phyloP scores from a whole-genome alignment of 2,888 invertebrate genomes.

The Cyclophora punctaria region DNA sequence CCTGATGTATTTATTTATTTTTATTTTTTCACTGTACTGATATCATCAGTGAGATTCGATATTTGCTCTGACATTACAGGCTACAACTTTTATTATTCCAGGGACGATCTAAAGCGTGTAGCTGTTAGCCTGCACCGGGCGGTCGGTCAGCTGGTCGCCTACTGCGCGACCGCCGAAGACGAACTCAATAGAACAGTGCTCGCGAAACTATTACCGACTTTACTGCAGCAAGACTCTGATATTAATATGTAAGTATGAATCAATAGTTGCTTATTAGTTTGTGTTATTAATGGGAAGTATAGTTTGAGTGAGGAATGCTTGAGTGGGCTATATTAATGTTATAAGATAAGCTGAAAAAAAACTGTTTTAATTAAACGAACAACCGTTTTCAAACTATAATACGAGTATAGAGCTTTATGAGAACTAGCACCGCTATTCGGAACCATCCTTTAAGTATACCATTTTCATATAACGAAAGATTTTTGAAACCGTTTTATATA shows the following conservation, averaged over 20 bases:
- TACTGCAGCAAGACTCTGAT: constrained; percentile 22
- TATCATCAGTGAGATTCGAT: background rate
- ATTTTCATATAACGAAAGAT: no score
- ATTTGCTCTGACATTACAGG: background rate
- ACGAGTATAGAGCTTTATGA: no score
- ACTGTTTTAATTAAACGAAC: no score
- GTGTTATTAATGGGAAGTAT: no score
- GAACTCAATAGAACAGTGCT: constrained; percentile 85
- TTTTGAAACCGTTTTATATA: no score
- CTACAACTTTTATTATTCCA: constrained; percentile 29
- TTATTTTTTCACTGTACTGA: background rate
- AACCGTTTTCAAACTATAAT: no score
- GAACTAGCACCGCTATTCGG: no score
- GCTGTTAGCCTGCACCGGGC: constrained; percentile 79
- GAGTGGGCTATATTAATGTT: no score
- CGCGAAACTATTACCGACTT: constrained; percentile 71
- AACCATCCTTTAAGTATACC: no score
- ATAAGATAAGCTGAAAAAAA: no score
- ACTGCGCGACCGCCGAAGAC: constrained; percentile 84
- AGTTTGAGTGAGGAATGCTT: no score
- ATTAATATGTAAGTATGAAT: constrained; percentile 19
- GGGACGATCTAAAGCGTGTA: constrained; percentile 80
- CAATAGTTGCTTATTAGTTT: no score
- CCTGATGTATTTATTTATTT: background rate
- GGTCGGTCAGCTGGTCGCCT: constrained; percentile 81